A percentile compares a stretch with the other conserved stretches of the same genome.
These are phyloP conservation scores for Acromyrmex echinatior DNA, from an alignment of 1,140 invertebrate species.

Conservation along the genomic window DNA sequence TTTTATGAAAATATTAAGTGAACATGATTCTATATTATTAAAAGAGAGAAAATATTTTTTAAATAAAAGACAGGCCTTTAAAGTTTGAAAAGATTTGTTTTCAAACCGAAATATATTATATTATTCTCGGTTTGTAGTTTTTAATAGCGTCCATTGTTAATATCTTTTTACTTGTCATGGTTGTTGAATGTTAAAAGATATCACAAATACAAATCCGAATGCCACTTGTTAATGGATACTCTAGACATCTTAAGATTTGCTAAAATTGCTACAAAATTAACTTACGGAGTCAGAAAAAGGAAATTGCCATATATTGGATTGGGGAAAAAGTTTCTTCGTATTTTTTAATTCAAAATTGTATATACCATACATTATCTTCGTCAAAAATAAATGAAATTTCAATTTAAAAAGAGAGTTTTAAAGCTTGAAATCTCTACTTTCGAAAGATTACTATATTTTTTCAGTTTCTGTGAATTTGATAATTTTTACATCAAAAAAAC, in stretches of 20 bases:
- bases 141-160: constrained; percentile 1
- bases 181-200: background rate
- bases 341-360: no score
- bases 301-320: no score
- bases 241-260: background rate
- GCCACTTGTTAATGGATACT: background rate
- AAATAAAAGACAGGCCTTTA: background rate
- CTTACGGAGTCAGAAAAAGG: background rate
- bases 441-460: no score
- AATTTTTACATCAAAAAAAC: no score
- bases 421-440: no score
- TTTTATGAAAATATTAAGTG: background rate
- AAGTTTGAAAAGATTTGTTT: background rate
- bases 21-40: background rate
- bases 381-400: no score
- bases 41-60: background rate
- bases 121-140: background rate
- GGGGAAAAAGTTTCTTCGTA: no score
- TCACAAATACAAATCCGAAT: constrained; percentile 45
- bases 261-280: background rate
- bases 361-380: no score
- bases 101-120: background rate
- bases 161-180: constrained; percentile 2
- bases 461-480: no score
- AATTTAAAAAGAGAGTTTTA: no score